Evolutionary conservation across 1,140 invertebrate genomes (phyloP), one percentile per base, ranked within the genome.

Genomic region (Hesperophylax magnus): DNA sequence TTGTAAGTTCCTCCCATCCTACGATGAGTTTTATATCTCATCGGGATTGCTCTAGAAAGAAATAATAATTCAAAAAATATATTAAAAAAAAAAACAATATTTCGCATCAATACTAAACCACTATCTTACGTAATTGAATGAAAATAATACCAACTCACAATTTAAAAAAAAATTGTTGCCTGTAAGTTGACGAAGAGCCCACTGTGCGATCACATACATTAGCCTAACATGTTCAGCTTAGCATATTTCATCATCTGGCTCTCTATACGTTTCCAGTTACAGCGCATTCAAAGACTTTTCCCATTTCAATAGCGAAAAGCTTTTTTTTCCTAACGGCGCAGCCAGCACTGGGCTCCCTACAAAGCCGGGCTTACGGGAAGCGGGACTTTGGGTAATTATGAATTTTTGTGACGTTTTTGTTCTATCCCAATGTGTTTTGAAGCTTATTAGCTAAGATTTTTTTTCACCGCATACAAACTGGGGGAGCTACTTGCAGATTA

Each of bases 161-260:
- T n/a, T n/a, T n/a, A n/a, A n/a, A n/a, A 3, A 31, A 7, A 3
- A 31, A 3, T 39, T 8, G 7, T 5, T 39, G 34, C 9, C 39
- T 11, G 11, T 9, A 14, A 47, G 11, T 47, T 11, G 39, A 47
- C 39, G 39, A 61, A 8, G 1, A 11, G 39, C n/a, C 34, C 54
- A 53, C 47, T 72, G 77, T 78, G 61, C 63, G 27, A 2, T 58
- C 69, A 72, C 69, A 74, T 78, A 82, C 81, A 82, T 82, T 82
- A 82, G 81, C 77, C 72, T 79, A 75, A 78, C 77, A 82, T 76
- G 72, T 82, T 82, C 77, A 82, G 77, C 81, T 79, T 79, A 79
- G 77, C 72, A 82, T 82, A 82, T 82, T 82, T 79, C 81, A 79
- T 82, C 78, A 77, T 82, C 63, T 79, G 77, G 39, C 67, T 71